A percentile compares a stretch with the other conserved stretches of the same genome.
phyloP scores from a whole-genome alignment of 2,797 vertebrate genomes.

The Crenuchus spilurus region DNA sequence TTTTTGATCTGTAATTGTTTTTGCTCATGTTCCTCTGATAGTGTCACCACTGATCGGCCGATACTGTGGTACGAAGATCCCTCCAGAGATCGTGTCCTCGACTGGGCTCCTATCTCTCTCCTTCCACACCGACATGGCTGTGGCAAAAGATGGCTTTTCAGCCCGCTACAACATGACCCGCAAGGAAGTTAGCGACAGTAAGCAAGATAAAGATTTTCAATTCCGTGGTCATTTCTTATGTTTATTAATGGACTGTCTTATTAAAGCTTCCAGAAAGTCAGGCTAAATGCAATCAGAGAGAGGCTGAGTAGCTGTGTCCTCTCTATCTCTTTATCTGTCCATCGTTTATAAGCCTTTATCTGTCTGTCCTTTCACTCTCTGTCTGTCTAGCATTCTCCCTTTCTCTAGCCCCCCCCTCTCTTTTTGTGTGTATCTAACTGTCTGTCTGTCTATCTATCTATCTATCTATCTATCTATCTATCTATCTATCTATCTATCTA shows the following conservation, averaged over 20 bases:
- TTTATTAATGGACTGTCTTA: not conserved
- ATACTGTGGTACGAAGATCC: constrained; percentile 93
- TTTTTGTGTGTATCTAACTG: too few relatives aligned
- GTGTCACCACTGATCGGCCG: constrained; percentile 96
- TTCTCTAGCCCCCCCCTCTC: too few relatives aligned
- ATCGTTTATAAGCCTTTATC: constrained; percentile 22
- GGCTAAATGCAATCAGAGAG: not conserved
- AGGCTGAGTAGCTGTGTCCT: not conserved
- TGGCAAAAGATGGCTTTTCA: constrained; percentile 91
- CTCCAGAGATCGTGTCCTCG: constrained; percentile 91
- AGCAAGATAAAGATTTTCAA: not conserved
- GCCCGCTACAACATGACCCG: constrained; percentile 84
- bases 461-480: too few relatives aligned
- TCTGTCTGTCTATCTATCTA: too few relatives aligned
- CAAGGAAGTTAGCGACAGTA: constrained; percentile 75
- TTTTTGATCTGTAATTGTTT: constrained; percentile 14
- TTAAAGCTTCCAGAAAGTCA: not conserved
- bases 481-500: too few relatives aligned
- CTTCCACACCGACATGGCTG: constrained; percentile 98
- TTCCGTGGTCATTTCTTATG: not conserved
- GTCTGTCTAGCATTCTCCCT: constrained; percentile 46
- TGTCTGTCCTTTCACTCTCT: constrained; percentile 41
- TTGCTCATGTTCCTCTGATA: constrained; percentile 64
- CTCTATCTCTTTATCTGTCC: constrained; percentile 26
- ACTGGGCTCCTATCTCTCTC: constrained; percentile 92